Percentiles rank a stretch among this genome's conserved stretches.
Evolutionary conservation across 2,113 vertebrate species (phyloP).

Genomic region (Malurus cyaneus): DNA sequence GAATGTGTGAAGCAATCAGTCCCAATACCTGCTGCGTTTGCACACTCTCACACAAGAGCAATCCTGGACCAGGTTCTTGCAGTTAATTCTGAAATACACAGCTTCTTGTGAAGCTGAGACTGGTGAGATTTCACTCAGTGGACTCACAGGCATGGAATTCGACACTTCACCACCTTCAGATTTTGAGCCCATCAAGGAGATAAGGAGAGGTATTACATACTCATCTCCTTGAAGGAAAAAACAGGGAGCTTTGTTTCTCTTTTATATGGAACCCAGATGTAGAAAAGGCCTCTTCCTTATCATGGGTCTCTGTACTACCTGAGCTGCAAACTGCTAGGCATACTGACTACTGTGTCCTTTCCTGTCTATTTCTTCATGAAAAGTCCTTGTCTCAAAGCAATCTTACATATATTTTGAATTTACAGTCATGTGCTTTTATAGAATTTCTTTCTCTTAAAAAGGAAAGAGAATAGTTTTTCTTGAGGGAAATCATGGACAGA

Average conservation of each 20-base stretch:
- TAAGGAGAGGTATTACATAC: neutral
- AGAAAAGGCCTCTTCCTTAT: neutral
- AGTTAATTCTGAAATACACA: neutral
- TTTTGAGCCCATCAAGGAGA: neutral
- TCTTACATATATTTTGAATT: neutral
- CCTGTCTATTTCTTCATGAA: neutral
- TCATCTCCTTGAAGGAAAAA: neutral
- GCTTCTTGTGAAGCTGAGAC: neutral
- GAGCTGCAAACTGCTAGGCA: neutral
- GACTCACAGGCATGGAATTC: neutral
- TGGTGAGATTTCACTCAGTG: neutral
- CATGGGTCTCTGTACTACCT: neutral
- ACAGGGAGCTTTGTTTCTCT: neutral
- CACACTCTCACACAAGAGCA: neutral
- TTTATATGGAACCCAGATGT: neutral
- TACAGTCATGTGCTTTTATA: neutral
- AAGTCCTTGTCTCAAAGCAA: neutral
- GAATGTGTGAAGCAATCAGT: neutral
- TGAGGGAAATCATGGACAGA: neutral
- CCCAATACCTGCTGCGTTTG: neutral
- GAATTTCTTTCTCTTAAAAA: neutral
- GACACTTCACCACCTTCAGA: neutral
- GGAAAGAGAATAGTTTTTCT: neutral
- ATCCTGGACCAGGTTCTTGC: neutral
- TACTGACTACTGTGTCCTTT: neutral